These are phyloP conservation scores for Gambusia holbrooki DNA, from an alignment of 2,113 vertebrate species.

Conservation along the genomic window DNA sequence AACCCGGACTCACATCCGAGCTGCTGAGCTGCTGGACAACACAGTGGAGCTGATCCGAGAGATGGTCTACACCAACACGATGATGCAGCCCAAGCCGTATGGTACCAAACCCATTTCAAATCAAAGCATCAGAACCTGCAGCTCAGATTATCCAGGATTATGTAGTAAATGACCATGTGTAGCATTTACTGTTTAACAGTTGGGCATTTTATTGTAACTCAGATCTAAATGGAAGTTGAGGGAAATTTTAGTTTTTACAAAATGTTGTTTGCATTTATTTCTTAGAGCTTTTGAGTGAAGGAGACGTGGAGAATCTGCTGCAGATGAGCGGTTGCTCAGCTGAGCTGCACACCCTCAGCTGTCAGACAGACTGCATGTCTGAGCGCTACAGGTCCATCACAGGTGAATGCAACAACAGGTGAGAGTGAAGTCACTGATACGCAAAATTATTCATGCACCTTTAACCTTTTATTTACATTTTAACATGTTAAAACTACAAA, in stretches of 20 bases:
- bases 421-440: background rate
- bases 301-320: conserved; percentile 73
- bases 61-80: conserved; percentile 83
- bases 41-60: conserved; percentile 83
- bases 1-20: conserved; percentile 74
- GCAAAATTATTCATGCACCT: background rate
- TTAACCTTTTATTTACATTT: no score
- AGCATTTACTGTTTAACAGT: no score
- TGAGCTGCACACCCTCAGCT: conserved; percentile 69
- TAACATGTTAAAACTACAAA: no score
- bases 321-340: conserved; percentile 77
- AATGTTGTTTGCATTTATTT: no score
- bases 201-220: no score
- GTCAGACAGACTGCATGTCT: conserved; percentile 74
- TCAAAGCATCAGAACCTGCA: background rate
- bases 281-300: conserved; percentile 75
- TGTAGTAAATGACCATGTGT: no score
- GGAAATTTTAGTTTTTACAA: no score
- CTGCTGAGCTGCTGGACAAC: conserved; percentile 82
- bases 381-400: conserved; percentile 81
- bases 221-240: no score
- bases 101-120: conserved; percentile 58
- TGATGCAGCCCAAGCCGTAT: conserved; percentile 65
- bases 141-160: no score
- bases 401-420: conserved; percentile 84